Evolutionary conservation across 2,888 invertebrate genomes (phyloP).

Genomic region (Mellilla xanthometata): DNA sequence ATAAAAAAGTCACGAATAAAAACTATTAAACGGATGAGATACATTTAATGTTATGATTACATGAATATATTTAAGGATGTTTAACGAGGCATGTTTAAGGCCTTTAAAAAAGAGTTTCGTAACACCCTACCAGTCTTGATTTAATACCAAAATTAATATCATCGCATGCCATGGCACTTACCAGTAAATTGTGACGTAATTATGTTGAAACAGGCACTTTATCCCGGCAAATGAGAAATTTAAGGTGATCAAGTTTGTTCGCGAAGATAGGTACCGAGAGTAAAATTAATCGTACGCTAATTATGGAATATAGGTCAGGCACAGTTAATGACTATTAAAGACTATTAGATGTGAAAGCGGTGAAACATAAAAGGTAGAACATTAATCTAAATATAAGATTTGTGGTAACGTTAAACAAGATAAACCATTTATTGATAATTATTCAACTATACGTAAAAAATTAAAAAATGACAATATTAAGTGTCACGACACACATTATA

Average conservation of each 20-base stretch:
- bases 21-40: too few relatives aligned
- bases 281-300: slow-evolving; percentile 26
- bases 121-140: not conserved
- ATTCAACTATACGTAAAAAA: too few relatives aligned
- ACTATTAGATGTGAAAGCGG: slow-evolving; percentile 7
- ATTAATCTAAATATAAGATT: slow-evolving; percentile 1
- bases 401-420: not conserved
- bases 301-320: slow-evolving; percentile 29
- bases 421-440: too few relatives aligned
- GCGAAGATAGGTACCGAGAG: slow-evolving; percentile 14
- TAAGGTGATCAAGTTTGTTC: slow-evolving; percentile 26
- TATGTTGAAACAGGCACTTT: slow-evolving; percentile 33
- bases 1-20: too few relatives aligned
- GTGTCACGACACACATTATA: too few relatives aligned
- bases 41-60: too few relatives aligned
- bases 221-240: slow-evolving; percentile 33
- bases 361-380: slow-evolving; percentile 6
- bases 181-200: slow-evolving; percentile 24
- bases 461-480: too few relatives aligned
- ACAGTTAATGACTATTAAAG: slow-evolving; percentile 11
- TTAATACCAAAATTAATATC: slow-evolving; percentile 6
- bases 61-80: too few relatives aligned
- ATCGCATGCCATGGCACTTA: slow-evolving; percentile 5
- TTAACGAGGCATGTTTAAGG: too few relatives aligned
- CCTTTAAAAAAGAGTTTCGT: too few relatives aligned